Conservation (phyloP, 2,888 invertebrate species). For the Smittia sp. region DNA sequence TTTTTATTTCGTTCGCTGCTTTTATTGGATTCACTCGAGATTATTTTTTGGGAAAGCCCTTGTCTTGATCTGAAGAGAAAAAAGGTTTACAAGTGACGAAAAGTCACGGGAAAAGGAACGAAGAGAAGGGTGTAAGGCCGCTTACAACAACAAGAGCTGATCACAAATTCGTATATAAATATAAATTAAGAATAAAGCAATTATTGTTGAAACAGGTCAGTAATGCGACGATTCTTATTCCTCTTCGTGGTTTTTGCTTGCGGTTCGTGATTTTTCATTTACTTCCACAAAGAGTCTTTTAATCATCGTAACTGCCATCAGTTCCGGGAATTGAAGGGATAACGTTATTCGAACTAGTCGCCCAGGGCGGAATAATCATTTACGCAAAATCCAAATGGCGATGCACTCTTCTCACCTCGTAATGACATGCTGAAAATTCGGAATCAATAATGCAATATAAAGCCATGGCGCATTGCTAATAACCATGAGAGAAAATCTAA, state of each 20-base stretch:
- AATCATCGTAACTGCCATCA: not conserved
- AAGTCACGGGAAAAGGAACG: not conserved
- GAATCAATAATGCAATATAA: conserved; percentile 4
- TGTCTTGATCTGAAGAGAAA: not conserved
- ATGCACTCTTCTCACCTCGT: conserved; percentile 26
- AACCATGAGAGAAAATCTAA: not conserved
- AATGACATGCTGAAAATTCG: conserved; percentile 15
- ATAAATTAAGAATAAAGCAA: conserved; percentile 41
- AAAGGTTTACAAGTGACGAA: not conserved
- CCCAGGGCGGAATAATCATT: conserved; percentile 24
- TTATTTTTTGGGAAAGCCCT: conserved; percentile 21
- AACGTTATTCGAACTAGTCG: not conserved
- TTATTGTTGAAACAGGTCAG: conserved; percentile 42
- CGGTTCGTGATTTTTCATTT: conserved; percentile 1
- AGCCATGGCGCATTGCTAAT: not conserved
- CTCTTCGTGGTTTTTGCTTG: conserved; percentile 31
- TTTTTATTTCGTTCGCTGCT: not conserved
- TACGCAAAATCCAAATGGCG: conserved; percentile 39
- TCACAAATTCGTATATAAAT: conserved; percentile 40
- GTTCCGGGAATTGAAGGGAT: not conserved
- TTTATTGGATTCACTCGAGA: not conserved
- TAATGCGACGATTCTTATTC: conserved; percentile 34
- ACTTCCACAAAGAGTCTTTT: not conserved
- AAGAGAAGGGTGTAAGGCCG: not conserved
- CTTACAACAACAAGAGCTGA: conserved; percentile 16